phyloP scores from a whole-genome alignment of 2,113 vertebrate species.

The Chloroceryle aenea region DNA sequence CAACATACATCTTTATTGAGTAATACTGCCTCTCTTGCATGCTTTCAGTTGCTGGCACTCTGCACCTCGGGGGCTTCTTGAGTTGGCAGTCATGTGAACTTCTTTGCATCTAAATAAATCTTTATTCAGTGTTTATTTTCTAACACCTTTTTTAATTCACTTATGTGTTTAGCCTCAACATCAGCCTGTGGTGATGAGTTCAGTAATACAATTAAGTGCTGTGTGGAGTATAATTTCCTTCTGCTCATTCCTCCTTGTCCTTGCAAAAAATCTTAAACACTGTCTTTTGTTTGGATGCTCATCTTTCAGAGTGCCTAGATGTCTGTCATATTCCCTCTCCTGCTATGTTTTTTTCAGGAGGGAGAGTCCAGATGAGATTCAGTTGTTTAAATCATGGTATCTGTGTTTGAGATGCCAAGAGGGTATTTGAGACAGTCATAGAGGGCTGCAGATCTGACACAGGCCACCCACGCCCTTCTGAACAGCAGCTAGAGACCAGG shows the following conservation, averaged over 20 bases:
- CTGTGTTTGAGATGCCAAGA: not conserved
- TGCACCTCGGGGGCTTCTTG: not conserved
- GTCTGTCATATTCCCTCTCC: not conserved
- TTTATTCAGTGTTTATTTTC: not conserved
- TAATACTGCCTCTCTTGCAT: not conserved
- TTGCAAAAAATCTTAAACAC: not conserved
- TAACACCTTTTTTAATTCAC: not conserved
- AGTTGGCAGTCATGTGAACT: not conserved
- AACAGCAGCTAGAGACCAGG: not conserved
- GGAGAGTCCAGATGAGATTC: not conserved
- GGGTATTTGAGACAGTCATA: not conserved
- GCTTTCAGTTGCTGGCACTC: not conserved
- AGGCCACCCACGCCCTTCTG: not conserved
- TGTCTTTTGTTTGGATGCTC: not conserved
- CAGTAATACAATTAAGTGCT: conserved; percentile 7
- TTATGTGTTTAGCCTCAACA: conserved; percentile 32
- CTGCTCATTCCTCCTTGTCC: not conserved
- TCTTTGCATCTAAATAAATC: conserved; percentile 20
- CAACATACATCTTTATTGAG: not conserved
- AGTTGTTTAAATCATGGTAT: not conserved
- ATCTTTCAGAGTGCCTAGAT: not conserved
- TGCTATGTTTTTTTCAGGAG: not conserved
- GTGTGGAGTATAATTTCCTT: conserved; percentile 17
- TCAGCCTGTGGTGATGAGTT: not conserved
- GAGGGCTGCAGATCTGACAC: not conserved